phyloP scores from a whole-genome alignment of 1,140 invertebrate species.

The Anthonomus grandis region DNA sequence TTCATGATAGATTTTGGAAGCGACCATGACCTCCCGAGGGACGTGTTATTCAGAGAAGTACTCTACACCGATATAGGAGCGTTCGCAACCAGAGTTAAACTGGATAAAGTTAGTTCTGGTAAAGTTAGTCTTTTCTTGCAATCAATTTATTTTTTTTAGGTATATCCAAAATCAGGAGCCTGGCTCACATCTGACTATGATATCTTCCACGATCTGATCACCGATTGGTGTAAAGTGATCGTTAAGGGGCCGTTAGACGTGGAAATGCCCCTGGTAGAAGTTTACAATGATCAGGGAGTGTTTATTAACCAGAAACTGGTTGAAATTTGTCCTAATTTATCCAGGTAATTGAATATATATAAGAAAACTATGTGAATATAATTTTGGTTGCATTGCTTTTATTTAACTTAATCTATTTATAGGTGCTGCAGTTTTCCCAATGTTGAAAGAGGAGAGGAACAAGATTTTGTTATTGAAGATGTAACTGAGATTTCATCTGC shows the following conservation, averaged over 20 bases:
- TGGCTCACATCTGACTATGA: conserved; percentile 31
- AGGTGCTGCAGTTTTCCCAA: too few species aligned
- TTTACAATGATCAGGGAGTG: conserved; percentile 16
- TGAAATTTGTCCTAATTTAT: conserved; percentile 26
- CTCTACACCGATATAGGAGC: conserved; percentile 19
- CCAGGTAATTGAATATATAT: conserved; percentile 2
- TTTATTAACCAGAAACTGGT: conserved; percentile 23
- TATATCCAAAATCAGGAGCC: conserved; percentile 16
- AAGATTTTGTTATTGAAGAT: too few species aligned
- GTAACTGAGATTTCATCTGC: too few species aligned
- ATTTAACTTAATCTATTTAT: too few species aligned
- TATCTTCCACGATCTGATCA: conserved; percentile 13
- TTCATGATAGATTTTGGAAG: conserved; percentile 34
- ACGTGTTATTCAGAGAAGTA: conserved; percentile 22
- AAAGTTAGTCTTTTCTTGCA: background rate
- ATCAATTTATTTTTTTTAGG: conserved; percentile 4
- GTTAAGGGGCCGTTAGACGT: conserved; percentile 24
- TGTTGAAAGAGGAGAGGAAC: too few species aligned
- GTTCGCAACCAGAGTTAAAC: conserved; percentile 29
- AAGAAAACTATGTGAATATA: background rate
- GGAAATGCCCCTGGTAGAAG: conserved; percentile 25
- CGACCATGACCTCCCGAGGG: conserved; percentile 22
- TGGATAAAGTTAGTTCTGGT: conserved; percentile 16
- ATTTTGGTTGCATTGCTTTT: too few species aligned
- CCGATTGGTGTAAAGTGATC: conserved; percentile 21